Base-by-base conservation (phyloP, 2,888 invertebrate genomes). In the Griposia aprilina region DNA sequence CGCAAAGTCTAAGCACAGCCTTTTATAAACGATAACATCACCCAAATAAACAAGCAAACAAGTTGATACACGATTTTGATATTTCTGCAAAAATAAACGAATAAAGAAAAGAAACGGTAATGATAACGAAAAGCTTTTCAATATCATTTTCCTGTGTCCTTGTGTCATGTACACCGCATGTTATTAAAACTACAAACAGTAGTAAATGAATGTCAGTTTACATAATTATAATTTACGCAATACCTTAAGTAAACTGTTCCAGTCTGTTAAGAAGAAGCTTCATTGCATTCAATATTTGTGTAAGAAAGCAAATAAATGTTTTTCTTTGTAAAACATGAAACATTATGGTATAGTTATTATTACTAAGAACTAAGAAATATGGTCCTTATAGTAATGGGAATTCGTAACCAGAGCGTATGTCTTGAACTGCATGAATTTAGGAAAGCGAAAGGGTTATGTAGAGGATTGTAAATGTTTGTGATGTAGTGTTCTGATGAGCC, bases 241-340 rank as follows among this genome's bases (percentile, higher is more conserved):
- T 52, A 50, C 20, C 57, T 50, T 30, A 15, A 7, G 62, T 63
- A 73, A 82, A 75, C 73, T 75, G 65, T 68, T 52, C 59, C 57
- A 66, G 59, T 60, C 3, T 57, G 55, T 20, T 60, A 17, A 11
- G 23, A 72, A 50, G 48, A 69, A 79, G 20, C 50, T 68, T 86
- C 59, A 79, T 82, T 86, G 57, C 50, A 60, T 62, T 79, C 13
- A 65, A 71, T 74, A 62, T 74, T 82, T 85, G 66, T 50, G 1
- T 55, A 13, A 57, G 13, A 67, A 10, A 48, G 55, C 41, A 60
- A 82, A 75, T 69, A 74, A 26, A 11, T 15, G 52, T 45, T 59
- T 60, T 75, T 70, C 36, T 62, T 62, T 57, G 45, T 10, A 65
- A 45, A 65, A 65, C 23, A 20, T 48, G 15, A 48, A 52, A 55